These are phyloP conservation scores for Strigops habroptila DNA, from an alignment of 2,113 vertebrate species.

Conservation along the genomic window DNA sequence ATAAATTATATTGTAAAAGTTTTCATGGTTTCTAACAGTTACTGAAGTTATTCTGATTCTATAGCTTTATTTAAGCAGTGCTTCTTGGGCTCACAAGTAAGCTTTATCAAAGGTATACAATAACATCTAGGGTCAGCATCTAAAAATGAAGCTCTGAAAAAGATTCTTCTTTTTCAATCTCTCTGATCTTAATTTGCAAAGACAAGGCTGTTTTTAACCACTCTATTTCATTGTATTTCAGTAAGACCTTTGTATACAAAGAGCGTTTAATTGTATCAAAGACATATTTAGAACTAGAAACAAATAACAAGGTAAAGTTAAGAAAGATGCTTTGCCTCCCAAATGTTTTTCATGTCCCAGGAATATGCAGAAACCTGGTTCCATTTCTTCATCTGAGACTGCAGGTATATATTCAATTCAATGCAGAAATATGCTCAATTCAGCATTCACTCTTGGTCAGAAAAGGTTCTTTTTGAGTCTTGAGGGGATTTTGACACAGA, in stretches of 20 bases:
- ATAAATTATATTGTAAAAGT: background rate
- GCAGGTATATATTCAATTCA: background rate
- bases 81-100: background rate
- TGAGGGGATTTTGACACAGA: rapidly evolving
- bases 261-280: background rate
- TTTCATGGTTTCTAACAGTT: background rate
- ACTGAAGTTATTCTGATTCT: background rate
- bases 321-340: background rate
- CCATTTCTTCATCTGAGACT: background rate
- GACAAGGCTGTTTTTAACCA: background rate
- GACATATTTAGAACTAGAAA: background rate
- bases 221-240: background rate
- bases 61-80: background rate
- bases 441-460: background rate
- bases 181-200: background rate
- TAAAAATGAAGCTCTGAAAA: background rate
- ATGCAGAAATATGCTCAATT: background rate
- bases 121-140: background rate
- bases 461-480: background rate
- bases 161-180: background rate
- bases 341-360: background rate
- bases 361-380: background rate
- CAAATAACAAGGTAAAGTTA: background rate
- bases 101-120: background rate
- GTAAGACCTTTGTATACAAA: background rate